Conservation (phyloP, 2,888 invertebrate genomes). For the Metalampra italica region DNA sequence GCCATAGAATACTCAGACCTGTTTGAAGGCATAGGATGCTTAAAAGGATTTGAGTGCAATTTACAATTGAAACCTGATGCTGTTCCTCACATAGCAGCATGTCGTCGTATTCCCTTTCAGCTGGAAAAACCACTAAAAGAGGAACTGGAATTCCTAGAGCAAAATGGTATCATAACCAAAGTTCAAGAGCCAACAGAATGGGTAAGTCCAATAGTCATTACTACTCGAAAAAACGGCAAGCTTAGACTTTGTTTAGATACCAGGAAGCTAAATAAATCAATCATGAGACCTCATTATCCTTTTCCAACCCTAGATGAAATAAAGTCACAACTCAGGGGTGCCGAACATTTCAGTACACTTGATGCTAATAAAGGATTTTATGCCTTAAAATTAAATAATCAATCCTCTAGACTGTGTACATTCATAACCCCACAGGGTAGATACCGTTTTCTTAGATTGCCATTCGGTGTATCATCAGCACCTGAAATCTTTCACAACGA, state of each 20-base stretch:
- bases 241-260: conserved; percentile 14
- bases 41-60: too few species aligned
- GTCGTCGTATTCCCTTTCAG: too few species aligned
- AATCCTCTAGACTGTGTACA: conserved; percentile 7
- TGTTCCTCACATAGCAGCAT: too few species aligned
- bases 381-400: neutral
- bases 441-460: neutral
- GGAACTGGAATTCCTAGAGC: too few species aligned
- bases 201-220: conserved; percentile 14
- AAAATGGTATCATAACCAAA: conserved; percentile 13
- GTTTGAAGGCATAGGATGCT: too few species aligned
- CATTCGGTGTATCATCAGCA: neutral
- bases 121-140: too few species aligned
- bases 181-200: conserved; percentile 15
- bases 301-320: conserved; percentile 16
- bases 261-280: conserved; percentile 12
- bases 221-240: conserved; percentile 9
- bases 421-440: neutral
- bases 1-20: too few species aligned
- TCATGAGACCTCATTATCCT: conserved; percentile 14
- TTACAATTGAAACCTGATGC: too few species aligned
- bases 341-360: conserved; percentile 6
- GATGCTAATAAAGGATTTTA: conserved; percentile 7
- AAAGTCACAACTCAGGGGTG: conserved; percentile 10
- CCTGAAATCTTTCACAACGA: neutral